A percentile compares a stretch with the other conserved stretches of the same genome.
Evolutionary conservation across 2,113 vertebrate genomes (phyloP).

Genomic region (Vanacampus margaritifer): DNA sequence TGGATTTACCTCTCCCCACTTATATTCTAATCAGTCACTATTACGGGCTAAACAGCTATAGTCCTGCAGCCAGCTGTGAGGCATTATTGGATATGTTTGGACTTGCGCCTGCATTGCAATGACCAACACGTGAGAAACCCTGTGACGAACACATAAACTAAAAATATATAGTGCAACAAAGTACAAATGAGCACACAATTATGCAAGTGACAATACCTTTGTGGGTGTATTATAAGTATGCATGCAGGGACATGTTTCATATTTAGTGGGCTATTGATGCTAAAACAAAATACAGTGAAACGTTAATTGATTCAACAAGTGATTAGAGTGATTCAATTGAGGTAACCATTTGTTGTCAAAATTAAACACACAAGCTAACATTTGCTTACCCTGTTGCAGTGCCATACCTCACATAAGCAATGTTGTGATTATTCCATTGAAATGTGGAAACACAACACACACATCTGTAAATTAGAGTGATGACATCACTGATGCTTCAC

Average conservation of each 20-base stretch:
- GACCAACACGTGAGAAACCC: neutral
- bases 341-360: neutral
- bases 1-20: conserved; percentile 48
- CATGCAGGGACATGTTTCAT: neutral
- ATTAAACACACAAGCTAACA: neutral
- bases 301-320: no score
- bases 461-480: neutral
- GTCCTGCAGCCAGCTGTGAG: conserved; percentile 47
- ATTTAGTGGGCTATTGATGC: no score
- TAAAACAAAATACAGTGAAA: no score
- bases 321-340: no score
- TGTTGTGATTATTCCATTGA: neutral
- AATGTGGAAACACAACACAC: neutral
- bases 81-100: conserved; percentile 50
- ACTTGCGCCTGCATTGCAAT: conserved; percentile 36
- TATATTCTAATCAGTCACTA: conserved; percentile 60
- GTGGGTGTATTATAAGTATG: neutral
- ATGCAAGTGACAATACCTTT: conserved; percentile 8
- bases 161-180: neutral
- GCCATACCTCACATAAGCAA: neutral
- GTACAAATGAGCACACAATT: neutral
- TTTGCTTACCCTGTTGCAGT: neutral
- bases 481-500: conserved; percentile 23
- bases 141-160: conserved; percentile 14
- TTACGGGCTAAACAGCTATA: conserved; percentile 51